Conservation (phyloP, 2,888 invertebrate species). For the Heliconius hortense region DNA sequence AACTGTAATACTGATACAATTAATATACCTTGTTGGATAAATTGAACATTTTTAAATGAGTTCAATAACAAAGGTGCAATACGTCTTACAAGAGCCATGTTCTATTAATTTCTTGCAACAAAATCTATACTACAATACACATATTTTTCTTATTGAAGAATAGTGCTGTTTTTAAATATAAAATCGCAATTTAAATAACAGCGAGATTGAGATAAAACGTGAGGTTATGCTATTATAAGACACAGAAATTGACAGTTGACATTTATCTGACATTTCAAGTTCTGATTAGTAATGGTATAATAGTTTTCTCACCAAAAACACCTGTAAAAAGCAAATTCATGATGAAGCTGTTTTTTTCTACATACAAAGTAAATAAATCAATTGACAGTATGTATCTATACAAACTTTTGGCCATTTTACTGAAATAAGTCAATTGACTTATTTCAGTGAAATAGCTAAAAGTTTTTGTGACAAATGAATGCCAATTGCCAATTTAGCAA, state of each 20-base stretch:
- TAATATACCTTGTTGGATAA: slow-evolving; percentile 55
- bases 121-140: not conserved
- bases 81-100: slow-evolving; percentile 66
- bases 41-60: slow-evolving; percentile 51
- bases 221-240: slow-evolving; percentile 6
- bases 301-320: not conserved
- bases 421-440: too few species aligned
- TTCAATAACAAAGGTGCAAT: slow-evolving; percentile 58
- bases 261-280: not conserved
- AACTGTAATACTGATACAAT: not conserved
- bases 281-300: not conserved
- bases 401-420: too few species aligned
- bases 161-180: not conserved
- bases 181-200: not conserved
- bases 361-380: too few species aligned
- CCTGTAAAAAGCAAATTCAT: too few species aligned
- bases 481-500: too few species aligned
- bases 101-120: slow-evolving; percentile 30
- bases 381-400: too few species aligned
- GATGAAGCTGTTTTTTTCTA: too few species aligned
- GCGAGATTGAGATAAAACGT: not conserved
- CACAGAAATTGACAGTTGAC: not conserved
- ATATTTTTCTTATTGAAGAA: not conserved
- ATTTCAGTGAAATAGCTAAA: too few species aligned
- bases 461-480: too few species aligned